Evolutionary conservation across 2,797 vertebrate genomes (phyloP), one percentile per base, ranked within the genome.

Genomic region (Enteromius mattozi): DNA sequence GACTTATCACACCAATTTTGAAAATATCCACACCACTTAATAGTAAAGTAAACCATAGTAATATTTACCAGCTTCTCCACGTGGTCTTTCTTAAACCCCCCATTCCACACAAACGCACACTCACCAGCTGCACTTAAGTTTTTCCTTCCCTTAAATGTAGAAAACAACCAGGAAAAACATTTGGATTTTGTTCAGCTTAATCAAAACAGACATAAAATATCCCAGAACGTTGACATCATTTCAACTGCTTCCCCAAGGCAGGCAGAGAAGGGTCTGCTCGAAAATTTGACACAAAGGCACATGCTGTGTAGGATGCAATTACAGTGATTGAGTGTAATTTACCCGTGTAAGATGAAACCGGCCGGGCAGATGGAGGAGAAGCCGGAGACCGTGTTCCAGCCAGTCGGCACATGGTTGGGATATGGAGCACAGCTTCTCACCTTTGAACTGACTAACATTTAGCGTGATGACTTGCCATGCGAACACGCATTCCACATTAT

Each of bases 281-380:
- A 88, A 82, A 85, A 82, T 76, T 86, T 82, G 86, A 89, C 88
- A 88, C 86, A 88, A 89, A 89, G 87, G 87, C 87, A 87, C 90
- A 87, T 81, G 85, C 86, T 91, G 89, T 88, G 88, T 91, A 92
- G 93, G 92, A 94, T 92, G 93, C 92, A 92, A 94, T 95, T 94
- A 94, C 88, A 92, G 91, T 95, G 94, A 95, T 94, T 95, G 93
- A 91, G 93, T 93, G 89, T 94, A 95, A 96, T 96, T 95, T 94
- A 93, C 92, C 88, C 85, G 81, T 88, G 93, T 93, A 95, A 95
- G 92, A 86, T 91, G 91, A 95, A 94, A 95, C 94, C 92, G 88
- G 86, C 89, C 84, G 83, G 91, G 91, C 89, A 90, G 93, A 93
- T 89, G 72, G 76, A 85, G 89, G 86, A 90, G 89, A 93, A 92